These are phyloP conservation scores for Brachionus asplanchnoidis DNA, from an alignment of 1,140 invertebrate species.

Conservation along the genomic window DNA sequence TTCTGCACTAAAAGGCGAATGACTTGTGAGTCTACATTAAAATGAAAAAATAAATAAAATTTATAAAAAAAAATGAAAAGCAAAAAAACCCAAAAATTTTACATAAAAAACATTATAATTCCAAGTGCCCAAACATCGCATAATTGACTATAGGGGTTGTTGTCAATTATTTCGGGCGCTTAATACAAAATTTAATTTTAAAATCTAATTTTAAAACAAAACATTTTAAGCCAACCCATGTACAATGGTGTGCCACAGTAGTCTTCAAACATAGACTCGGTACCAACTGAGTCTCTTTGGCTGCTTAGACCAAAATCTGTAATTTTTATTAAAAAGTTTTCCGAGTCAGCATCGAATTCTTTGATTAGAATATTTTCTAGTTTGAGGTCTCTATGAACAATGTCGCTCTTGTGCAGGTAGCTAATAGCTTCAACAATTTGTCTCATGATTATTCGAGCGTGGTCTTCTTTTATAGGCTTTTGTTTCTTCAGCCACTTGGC, in stretches of 20 bases:
- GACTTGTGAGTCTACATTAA: slow-evolving; percentile 7
- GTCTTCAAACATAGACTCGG: slow-evolving; percentile 61
- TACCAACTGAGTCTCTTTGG: slow-evolving; percentile 58
- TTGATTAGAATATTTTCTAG: slow-evolving; percentile 62
- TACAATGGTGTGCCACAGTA: slow-evolving; percentile 62
- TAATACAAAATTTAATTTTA: slow-evolving; percentile 44
- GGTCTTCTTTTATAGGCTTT: slow-evolving; percentile 55
- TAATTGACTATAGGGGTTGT: slow-evolving; percentile 61
- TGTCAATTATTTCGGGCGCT: slow-evolving; percentile 62
- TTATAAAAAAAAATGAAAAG: not conserved
- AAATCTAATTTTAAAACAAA: not conserved
- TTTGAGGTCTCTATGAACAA: slow-evolving; percentile 63
- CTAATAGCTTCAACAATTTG: slow-evolving; percentile 58
- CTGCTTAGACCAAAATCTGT: slow-evolving; percentile 63
- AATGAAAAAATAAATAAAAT: not conserved
- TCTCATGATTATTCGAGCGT: slow-evolving; percentile 56
- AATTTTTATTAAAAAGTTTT: slow-evolving; percentile 60
- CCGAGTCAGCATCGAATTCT: slow-evolving; percentile 54
- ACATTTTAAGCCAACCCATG: slow-evolving; percentile 56
- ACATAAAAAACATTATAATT: slow-evolving; percentile 60
- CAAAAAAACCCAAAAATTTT: slow-evolving; percentile 44
- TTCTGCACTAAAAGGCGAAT: slow-evolving; percentile 33
- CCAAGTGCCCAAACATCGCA: slow-evolving; percentile 64
- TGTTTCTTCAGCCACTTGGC: slow-evolving; percentile 52
- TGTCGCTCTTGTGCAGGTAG: slow-evolving; percentile 62